Evolutionary conservation across 2,888 invertebrate genomes (phyloP).

Genomic region (Orchesella flavescens): DNA sequence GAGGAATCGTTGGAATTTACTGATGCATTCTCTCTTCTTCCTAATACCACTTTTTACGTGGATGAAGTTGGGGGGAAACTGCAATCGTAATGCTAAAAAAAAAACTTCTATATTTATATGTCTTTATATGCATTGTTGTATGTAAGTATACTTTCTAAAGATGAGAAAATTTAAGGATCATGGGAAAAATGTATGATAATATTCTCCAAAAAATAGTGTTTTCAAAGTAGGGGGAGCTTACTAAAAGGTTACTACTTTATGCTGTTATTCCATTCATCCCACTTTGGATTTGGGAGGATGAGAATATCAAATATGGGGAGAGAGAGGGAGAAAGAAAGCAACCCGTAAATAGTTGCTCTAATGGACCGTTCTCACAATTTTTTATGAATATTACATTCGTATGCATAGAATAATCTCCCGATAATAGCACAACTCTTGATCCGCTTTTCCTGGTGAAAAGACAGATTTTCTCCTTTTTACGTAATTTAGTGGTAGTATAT

Average conservation of each 20-base stretch:
- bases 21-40: slow-evolving; percentile 29
- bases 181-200: slow-evolving; percentile 28
- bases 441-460: slow-evolving; percentile 1
- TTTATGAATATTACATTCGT: slow-evolving; percentile 20
- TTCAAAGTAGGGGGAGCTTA: background rate
- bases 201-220: slow-evolving; percentile 18
- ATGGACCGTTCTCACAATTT: slow-evolving; percentile 38
- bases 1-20: slow-evolving; percentile 70
- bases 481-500: background rate
- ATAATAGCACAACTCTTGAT: slow-evolving; percentile 6
- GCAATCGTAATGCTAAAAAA: no score
- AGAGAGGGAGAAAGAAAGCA: slow-evolving; percentile 3
- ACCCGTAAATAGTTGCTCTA: slow-evolving; percentile 22
- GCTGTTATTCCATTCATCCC: background rate
- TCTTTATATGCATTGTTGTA: no score
- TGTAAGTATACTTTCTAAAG: background rate
- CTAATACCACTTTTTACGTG: background rate
- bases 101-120: no score
- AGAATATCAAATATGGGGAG: background rate
- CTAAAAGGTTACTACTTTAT: background rate
- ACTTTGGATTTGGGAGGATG: background rate
- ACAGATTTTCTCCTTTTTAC: background rate
- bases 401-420: slow-evolving; percentile 1
- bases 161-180: slow-evolving; percentile 11
- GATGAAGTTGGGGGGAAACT: no score